Conservation (phyloP, 2,888 invertebrate genomes). For the Ctenicera cuprea region DNA sequence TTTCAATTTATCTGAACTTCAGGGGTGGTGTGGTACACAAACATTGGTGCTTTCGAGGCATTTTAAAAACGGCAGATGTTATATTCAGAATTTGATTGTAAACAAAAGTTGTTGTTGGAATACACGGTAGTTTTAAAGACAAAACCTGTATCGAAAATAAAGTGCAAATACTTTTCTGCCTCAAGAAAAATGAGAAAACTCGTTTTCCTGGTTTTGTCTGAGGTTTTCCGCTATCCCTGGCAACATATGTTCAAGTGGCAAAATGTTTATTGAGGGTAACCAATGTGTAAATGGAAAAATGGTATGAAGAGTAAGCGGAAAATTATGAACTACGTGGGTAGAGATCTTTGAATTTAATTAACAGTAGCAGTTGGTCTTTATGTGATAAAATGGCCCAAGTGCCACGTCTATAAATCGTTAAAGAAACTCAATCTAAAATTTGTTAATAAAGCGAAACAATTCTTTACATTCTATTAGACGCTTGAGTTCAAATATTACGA, state of each 20-base stretch:
- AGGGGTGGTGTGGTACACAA: slow-evolving; percentile 9
- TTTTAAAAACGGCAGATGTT: slow-evolving; percentile 25
- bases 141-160: not conserved
- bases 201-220: not conserved
- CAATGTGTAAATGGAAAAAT: not conserved
- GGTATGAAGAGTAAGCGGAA: not conserved
- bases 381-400: not conserved
- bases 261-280: not conserved
- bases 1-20: slow-evolving; percentile 21
- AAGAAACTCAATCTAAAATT: too few relatives aligned
- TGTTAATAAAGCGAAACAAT: too few relatives aligned
- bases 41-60: not conserved
- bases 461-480: too few relatives aligned
- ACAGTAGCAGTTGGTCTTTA: slow-evolving; percentile 4
- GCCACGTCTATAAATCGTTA: not conserved
- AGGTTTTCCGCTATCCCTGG: not conserved
- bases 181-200: not conserved
- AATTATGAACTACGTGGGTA: not conserved
- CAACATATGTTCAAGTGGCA: not conserved
- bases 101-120: slow-evolving; percentile 22
- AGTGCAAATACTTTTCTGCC: not conserved
- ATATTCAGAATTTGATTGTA: slow-evolving; percentile 24
- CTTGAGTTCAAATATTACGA: too few relatives aligned
- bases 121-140: not conserved
- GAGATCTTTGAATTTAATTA: not conserved